phyloP scores from a whole-genome alignment of 2,888 invertebrate genomes.

The Spilosoma lubricipeda region DNA sequence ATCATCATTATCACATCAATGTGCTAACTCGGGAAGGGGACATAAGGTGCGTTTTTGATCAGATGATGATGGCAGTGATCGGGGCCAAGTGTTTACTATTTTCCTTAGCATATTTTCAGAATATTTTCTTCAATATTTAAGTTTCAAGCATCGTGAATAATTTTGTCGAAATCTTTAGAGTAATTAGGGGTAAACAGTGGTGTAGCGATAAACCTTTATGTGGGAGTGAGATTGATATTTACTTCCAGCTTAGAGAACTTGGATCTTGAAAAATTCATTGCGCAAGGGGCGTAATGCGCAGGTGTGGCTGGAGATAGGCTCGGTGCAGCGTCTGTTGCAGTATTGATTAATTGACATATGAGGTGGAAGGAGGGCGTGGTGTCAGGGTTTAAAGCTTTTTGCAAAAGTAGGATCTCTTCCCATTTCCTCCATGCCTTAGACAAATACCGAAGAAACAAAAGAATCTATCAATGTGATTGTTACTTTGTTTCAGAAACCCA shows the following conservation, averaged over 20 bases:
- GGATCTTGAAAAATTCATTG: neutral
- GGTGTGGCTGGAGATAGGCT: neutral
- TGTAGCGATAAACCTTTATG: neutral
- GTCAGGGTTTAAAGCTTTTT: neutral
- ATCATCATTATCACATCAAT: neutral
- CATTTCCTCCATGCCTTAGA: neutral
- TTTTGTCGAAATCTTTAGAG: no score
- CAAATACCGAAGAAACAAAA: no score
- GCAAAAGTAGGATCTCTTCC: neutral
- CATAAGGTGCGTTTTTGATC: neutral
- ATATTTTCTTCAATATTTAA: no score
- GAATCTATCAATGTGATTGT: neutral
- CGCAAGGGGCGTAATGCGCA: neutral
- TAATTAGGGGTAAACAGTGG: neutral
- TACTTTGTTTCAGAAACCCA: constrained; percentile 89
- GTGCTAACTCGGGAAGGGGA: neutral
- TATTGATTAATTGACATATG: neutral
- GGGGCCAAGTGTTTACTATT: no score
- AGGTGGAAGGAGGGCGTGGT: neutral
- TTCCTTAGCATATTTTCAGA: no score
- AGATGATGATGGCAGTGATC: no score
- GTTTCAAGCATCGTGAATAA: no score
- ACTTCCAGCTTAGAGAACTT: no score
- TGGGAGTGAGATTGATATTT: no score
- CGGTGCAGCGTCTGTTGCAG: neutral